Evolutionary conservation across 2,113 vertebrate species (phyloP).

Genomic region (Pelvicachromis taeniatus): DNA sequence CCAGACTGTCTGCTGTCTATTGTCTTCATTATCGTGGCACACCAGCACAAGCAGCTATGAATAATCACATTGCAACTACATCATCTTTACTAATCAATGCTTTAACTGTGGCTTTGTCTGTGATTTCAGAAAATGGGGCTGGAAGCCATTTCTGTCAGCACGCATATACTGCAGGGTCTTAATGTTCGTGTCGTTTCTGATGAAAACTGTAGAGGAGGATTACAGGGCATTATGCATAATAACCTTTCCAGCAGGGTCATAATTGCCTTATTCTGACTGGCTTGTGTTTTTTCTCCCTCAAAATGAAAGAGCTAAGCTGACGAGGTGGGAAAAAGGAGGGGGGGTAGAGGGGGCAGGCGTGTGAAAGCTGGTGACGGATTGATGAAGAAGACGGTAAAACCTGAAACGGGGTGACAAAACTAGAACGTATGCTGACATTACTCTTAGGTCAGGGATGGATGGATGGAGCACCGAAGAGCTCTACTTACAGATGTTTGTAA

Average conservation of each 20-base stretch:
- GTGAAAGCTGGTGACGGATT: neutral
- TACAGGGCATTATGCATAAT: constrained; percentile 44
- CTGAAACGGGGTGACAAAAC: neutral
- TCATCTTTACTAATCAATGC: constrained; percentile 30
- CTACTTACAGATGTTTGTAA: neutral
- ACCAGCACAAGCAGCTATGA: constrained; percentile 33
- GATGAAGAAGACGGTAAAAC: neutral
- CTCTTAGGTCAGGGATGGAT: neutral
- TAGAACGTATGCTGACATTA: neutral
- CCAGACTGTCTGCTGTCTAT: constrained; percentile 13
- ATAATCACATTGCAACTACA: constrained; percentile 45
- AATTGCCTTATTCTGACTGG: constrained; percentile 36
- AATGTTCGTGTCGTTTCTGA: constrained; percentile 36
- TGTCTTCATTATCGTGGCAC: constrained; percentile 58
- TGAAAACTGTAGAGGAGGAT: constrained; percentile 32
- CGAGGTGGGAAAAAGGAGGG: neutral
- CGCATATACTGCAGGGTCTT: neutral
- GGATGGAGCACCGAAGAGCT: neutral
- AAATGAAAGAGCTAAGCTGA: constrained; percentile 18
- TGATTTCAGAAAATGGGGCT: neutral
- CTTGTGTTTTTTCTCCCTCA: constrained; percentile 31
- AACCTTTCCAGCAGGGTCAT: constrained; percentile 41
- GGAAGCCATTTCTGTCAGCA: neutral
- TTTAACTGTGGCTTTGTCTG: neutral
- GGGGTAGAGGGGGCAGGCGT: neutral